Evolutionary conservation across 2,888 invertebrate species (phyloP).

Genomic region (Macrophya alboannulata): DNA sequence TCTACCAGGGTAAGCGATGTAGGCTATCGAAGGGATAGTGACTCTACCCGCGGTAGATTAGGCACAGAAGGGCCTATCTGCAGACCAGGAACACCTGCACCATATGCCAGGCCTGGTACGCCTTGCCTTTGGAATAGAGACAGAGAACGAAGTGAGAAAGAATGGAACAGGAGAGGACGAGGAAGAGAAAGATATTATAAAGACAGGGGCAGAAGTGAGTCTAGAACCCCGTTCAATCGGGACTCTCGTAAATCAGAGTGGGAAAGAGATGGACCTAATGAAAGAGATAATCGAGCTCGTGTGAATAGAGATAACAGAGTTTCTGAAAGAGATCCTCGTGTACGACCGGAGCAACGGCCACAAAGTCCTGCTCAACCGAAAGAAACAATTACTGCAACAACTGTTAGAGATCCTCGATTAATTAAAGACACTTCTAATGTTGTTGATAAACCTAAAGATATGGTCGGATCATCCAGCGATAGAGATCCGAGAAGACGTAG

Average conservation of each 20-base stretch:
- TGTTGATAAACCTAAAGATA: slow-evolving; percentile 60
- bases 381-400: slow-evolving; percentile 46
- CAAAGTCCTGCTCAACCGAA: slow-evolving; percentile 53
- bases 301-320: slow-evolving; percentile 63
- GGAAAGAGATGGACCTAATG: slow-evolving; percentile 60
- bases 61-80: slow-evolving; percentile 62
- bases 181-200: slow-evolving; percentile 63
- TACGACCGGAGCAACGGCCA: slow-evolving; percentile 61
- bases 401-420: slow-evolving; percentile 69
- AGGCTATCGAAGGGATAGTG: slow-evolving; percentile 57
- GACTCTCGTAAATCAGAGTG: slow-evolving; percentile 65
- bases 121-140: slow-evolving; percentile 62
- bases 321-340: slow-evolving; percentile 67
- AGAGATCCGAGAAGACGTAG: slow-evolving; percentile 68
- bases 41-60: slow-evolving; percentile 64
- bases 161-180: slow-evolving; percentile 59
- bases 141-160: slow-evolving; percentile 59
- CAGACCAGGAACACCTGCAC: slow-evolving; percentile 51
- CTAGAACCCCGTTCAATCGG: slow-evolving; percentile 62
- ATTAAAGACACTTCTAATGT: slow-evolving; percentile 65
- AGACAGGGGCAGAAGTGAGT: slow-evolving; percentile 64
- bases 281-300: slow-evolving; percentile 59
- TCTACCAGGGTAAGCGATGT: slow-evolving; percentile 37
- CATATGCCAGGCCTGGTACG: slow-evolving; percentile 61
- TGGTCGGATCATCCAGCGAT: slow-evolving; percentile 59